phyloP scores from a whole-genome alignment of 2,888 invertebrate genomes.

The Cantharis rufa region DNA sequence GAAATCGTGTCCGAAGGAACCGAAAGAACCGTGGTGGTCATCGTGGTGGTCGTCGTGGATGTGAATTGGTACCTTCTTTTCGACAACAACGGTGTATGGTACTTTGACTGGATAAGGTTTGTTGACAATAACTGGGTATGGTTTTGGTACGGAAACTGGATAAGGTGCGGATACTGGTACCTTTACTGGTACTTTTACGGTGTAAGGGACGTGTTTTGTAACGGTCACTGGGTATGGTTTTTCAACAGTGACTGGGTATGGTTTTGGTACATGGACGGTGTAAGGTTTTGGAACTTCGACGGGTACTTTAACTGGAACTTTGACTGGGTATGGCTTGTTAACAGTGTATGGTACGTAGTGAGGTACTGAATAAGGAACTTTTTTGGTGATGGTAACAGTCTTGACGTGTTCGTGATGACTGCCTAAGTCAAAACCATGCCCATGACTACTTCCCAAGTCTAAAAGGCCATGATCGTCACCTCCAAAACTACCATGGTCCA shows the following conservation, averaged over 20 bases:
- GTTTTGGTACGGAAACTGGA: slow-evolving; percentile 54
- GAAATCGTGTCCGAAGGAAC: neutral
- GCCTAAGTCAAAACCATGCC: slow-evolving; percentile 27
- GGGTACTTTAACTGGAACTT: slow-evolving; percentile 53
- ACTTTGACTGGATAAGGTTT: slow-evolving; percentile 62
- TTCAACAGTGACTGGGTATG: slow-evolving; percentile 63
- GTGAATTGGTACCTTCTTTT: slow-evolving; percentile 58
- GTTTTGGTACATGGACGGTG: slow-evolving; percentile 63
- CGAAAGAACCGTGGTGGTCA: slow-evolving; percentile 16
- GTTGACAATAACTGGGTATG: slow-evolving; percentile 61
- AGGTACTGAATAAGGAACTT: slow-evolving; percentile 55
- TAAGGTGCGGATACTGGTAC: slow-evolving; percentile 62
- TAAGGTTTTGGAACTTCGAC: slow-evolving; percentile 54
- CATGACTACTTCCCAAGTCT: slow-evolving; percentile 21
- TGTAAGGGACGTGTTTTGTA: slow-evolving; percentile 52
- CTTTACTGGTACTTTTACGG: slow-evolving; percentile 58
- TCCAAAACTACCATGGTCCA: slow-evolving; percentile 28
- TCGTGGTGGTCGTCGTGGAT: slow-evolving; percentile 41
- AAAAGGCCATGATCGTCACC: slow-evolving; percentile 14
- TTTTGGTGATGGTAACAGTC: slow-evolving; percentile 43
- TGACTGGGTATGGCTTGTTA: slow-evolving; percentile 59
- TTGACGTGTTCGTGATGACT: slow-evolving; percentile 38
- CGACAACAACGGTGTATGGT: slow-evolving; percentile 64
- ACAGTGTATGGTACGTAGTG: slow-evolving; percentile 59
- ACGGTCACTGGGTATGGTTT: slow-evolving; percentile 56